Evolutionary conservation across 2,113 vertebrate genomes (phyloP), one percentile per base, ranked within the genome.

Genomic region (Ifrita kowaldi): DNA sequence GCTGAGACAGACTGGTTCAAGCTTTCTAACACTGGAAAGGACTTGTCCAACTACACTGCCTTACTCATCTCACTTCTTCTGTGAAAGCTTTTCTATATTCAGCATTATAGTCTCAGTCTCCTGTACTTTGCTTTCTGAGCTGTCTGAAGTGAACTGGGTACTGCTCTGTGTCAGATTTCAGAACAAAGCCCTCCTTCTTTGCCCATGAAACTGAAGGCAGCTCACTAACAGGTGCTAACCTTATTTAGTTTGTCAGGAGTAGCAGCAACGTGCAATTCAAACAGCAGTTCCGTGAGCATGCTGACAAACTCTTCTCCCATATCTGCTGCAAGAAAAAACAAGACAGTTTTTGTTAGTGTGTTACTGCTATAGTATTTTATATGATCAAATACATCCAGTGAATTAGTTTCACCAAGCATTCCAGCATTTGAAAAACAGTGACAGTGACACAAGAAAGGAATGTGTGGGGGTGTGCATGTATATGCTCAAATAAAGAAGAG

Each of bases 221-320:
- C 30, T 80, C 59, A 33, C 16, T 23, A 63, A 53, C 32, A 28
- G 73, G 53, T 62, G 70, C 98, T 82, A 62, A 99, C 99, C 99
- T 99, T 99, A 96, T 99, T 99, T 65, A 99, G 99, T 94, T 99
- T 99, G 98, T 99, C 99, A 76, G 99, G 99, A 3, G 99, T 99
- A 67, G 99, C 99, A 35, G 99, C 99, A n/a, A 99, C 97, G 11
- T 99, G 99, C 78, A 99, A 97, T 95, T 99, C 99, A 97, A 99
- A 99, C 26, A 99, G 98, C 89, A 99, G 98, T 94, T 99, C 99
- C 1, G 99, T 99, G 35, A 99, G 98, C 97, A 98, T 97, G 70
- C 98, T 98, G 59, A 98, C 97, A 98, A 99, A 99, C 97, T 99
- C 99, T 95, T 99, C 98, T n/a, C 98, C 98, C 41, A 98, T 98